phyloP scores from a whole-genome alignment of 2,888 invertebrate genomes.

The Monoplex corrugatus region DNA sequence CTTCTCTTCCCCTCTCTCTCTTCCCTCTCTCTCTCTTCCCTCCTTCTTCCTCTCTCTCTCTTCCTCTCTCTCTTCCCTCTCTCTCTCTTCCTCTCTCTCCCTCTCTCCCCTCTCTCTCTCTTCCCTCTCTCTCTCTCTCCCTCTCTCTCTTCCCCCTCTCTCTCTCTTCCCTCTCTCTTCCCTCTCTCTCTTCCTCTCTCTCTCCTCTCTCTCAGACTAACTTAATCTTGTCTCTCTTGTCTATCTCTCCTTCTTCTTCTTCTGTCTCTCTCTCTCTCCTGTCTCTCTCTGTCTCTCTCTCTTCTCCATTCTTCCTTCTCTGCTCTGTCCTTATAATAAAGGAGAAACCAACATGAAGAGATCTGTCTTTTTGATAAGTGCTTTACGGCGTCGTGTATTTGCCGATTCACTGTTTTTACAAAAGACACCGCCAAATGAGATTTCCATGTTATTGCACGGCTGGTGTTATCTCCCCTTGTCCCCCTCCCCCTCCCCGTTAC shows the following conservation, averaged over 20 bases:
- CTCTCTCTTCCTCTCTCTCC: neutral
- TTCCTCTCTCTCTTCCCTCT: neutral
- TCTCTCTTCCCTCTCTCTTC: constrained; percentile 24
- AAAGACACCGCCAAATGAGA: too few species aligned
- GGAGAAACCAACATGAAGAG: too few species aligned
- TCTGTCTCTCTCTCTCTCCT: neutral
- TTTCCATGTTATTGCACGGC: too few species aligned
- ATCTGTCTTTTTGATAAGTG: too few species aligned
- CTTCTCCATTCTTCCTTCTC: neutral
- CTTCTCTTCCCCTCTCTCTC: neutral
- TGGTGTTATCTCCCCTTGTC: neutral
- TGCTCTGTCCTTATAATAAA: neutral
- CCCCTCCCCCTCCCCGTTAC: neutral
- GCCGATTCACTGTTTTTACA: too few species aligned
- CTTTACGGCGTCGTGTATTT: too few species aligned
- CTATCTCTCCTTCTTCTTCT: neutral
- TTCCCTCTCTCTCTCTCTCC: constrained; percentile 17
- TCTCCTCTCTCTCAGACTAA: neutral
- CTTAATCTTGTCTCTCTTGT: neutral
- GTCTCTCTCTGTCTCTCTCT: neutral
- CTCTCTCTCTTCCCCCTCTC: neutral
- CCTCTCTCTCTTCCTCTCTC: constrained; percentile 7
- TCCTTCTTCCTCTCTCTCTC: neutral
- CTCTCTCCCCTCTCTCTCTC: constrained; percentile 3
- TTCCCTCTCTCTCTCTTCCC: neutral